Base-by-base conservation (phyloP, 2,797 vertebrate genomes). In the Enteromius argenteus region DNA sequence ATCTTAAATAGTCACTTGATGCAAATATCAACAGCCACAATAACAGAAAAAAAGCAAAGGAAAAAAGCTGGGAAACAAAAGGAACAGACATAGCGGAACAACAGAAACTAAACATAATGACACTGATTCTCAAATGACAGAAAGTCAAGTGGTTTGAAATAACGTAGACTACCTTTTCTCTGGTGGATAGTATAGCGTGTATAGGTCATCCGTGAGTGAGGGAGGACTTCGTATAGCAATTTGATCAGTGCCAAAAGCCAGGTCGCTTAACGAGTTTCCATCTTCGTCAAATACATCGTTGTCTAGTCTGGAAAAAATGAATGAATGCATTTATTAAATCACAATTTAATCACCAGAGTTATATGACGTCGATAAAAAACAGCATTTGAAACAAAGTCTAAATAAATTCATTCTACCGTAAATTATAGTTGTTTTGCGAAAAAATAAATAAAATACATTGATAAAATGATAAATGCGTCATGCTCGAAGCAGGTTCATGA, bases 281-380 rank as follows among this genome's bases (percentile, higher is more conserved):
- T 98, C 97, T 86, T 97, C 96, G 84, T 97, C 96, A 90, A 98
- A 99, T 81, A 95, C 95, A 89, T 97, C 96, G 90, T 97, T 97
- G 89, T 97, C 95, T 92, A 96, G 94, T 94, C 95, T 96, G 93
- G 58, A 89, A 87, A 58, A 30, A n/a, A 39, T 13, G 11, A 68
- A 69, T 44, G 0, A 21, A 81, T 73, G 58, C 51, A 17, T 73
- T 73, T 80, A 51, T 72, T 71, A 85, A 64, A 75, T 67, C 67
- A 58, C 14, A 49, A 14, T 42, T 64, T 67, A 67, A 72, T 44
- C 60, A 73, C 67, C 35, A 5, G 8, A 21, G 62, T 21, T n/a
- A 56, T 32, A 32, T 2, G 17, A 35, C 56, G 58, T 23, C 8
- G 0, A 62, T 23, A 79, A 79, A 56, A 80, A 44, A 53, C 3